These are phyloP conservation scores for Pinna nobilis DNA, from an alignment of 1,140 invertebrate species.

Conservation along the genomic window DNA sequence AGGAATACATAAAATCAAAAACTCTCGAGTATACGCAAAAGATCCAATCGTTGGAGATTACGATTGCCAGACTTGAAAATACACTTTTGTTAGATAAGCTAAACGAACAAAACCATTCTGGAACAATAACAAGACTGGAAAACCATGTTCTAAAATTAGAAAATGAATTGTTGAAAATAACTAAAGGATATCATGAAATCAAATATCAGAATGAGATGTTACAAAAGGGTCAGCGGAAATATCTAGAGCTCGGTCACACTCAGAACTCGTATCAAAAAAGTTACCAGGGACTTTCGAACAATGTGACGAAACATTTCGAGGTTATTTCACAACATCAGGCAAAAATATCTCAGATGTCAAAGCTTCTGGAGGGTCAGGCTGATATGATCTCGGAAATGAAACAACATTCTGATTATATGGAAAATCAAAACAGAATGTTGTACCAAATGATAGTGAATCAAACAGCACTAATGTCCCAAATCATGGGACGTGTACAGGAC, in stretches of 20 bases:
- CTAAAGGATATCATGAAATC: conserved; percentile 57
- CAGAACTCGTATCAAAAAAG: conserved; percentile 4
- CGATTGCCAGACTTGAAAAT: conserved; percentile 67
- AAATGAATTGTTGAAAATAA: conserved; percentile 66
- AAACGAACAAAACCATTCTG: conserved; percentile 60
- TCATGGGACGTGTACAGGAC: conserved; percentile 60
- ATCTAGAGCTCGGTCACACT: conserved; percentile 54
- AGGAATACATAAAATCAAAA: conserved; percentile 46
- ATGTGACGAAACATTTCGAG: conserved; percentile 39
- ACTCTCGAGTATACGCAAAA: conserved; percentile 55
- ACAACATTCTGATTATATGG: conserved; percentile 51
- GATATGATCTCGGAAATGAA: conserved; percentile 50
- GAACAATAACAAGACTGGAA: conserved; percentile 61
- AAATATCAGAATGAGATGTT: conserved; percentile 54
- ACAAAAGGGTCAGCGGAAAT: conserved; percentile 53
- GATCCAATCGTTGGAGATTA: conserved; percentile 60
- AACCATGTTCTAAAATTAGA: conserved; percentile 67
- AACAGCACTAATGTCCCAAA: conserved; percentile 56
- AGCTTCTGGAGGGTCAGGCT: conserved; percentile 56
- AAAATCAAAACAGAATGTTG: conserved; percentile 62
- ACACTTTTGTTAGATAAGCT: conserved; percentile 58
- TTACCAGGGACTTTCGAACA: conserved; percentile 4
- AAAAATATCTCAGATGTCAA: conserved; percentile 55
- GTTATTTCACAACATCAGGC: conserved; percentile 56
- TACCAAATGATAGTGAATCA: conserved; percentile 66